Base-by-base conservation (phyloP, 1,140 invertebrate species). In the Nebria ingens region DNA sequence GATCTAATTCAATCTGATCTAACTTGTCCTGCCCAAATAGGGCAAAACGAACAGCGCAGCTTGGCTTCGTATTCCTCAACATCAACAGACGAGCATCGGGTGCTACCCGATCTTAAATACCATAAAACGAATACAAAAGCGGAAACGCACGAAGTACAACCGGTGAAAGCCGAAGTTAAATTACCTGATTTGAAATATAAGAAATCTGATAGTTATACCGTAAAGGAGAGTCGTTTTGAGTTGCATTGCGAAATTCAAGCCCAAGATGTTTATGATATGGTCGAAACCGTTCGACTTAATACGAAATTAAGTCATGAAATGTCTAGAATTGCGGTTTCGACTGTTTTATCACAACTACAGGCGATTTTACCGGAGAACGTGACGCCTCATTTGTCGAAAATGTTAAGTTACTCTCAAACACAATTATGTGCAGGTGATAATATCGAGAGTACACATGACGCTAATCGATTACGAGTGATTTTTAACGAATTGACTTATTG, bases 231-330 rank as follows among this genome's bases (percentile, higher is more conserved):
- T n/a, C n/a, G n/a, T n/a, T n/a, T n/a, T n/a, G n/a, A n/a, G n/a
- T n/a, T n/a, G n/a, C n/a, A n/a, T n/a, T n/a, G n/a, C n/a, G n/a
- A n/a, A n/a, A 75, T 77, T 49, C 73, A 74, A 53, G 69, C 76
- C 15, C 71, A 79, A 69, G 77, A 78, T 19, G 84, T 87, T 50
- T 87, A 87, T 72, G 80, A 85, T 58, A 77, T 87, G 55, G 78
- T 87, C 9, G 85, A 89, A 64, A 79, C 83, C 65, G 83, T 94
- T 2, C 75, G 91, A 25, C 81, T 80, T 59, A 87, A 89, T 64
- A 93, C 91, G 1, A 84, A 89, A 60, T 77, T 93, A 4, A 91
- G 87, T 65, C 86, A 93, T 68, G 86, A 92, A 62, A 83, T 91
- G 77, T 92, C 89, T 0, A 84, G 87, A 68, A 78, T 91, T 22